These are phyloP conservation scores for Puntigrus tetrazona DNA, from an alignment of 2,113 vertebrate genomes.

Conservation along the genomic window DNA sequence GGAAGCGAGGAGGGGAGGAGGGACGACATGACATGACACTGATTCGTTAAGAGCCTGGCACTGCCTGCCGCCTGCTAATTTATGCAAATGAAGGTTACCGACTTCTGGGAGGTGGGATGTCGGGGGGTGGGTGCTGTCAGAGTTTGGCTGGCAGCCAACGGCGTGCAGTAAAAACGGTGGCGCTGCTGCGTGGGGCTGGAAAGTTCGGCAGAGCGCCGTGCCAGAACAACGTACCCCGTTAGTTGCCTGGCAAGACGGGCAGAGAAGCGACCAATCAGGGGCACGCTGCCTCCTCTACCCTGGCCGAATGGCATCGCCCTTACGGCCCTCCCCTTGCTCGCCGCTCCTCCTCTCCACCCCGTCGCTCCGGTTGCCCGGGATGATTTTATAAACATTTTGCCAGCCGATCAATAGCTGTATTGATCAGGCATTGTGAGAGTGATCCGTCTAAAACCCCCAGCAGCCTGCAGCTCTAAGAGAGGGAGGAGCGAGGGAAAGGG, in stretches of 20 bases:
- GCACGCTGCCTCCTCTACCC: slow-evolving; percentile 56
- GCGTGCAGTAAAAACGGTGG: slow-evolving; percentile 60
- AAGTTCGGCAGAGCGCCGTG: slow-evolving; percentile 63
- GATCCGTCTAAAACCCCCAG: slow-evolving; percentile 82
- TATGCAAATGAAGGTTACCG: slow-evolving; percentile 75
- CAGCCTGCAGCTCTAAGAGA: slow-evolving; percentile 80
- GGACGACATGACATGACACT: slow-evolving; percentile 55
- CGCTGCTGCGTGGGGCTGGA: slow-evolving; percentile 47
- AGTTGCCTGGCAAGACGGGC: slow-evolving; percentile 69
- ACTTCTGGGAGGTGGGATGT: slow-evolving; percentile 54
- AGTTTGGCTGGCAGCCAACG: slow-evolving; percentile 64
- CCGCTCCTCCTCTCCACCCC: slow-evolving; percentile 56
- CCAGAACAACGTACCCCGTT: slow-evolving; percentile 43
- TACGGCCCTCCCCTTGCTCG: slow-evolving; percentile 65
- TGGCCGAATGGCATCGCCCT: slow-evolving; percentile 71
- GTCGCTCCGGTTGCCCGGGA: slow-evolving; percentile 75
- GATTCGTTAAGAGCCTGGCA: slow-evolving; percentile 68
- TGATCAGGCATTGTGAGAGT: slow-evolving; percentile 86
- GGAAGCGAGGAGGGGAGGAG: slow-evolving; percentile 27
- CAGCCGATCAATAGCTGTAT: slow-evolving; percentile 84
- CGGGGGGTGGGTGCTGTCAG: slow-evolving; percentile 48
- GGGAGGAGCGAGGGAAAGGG: slow-evolving; percentile 73
- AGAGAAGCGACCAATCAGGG: slow-evolving; percentile 69
- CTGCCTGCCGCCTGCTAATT: slow-evolving; percentile 72
- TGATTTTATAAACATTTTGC: slow-evolving; percentile 87